These are phyloP conservation scores for Coregonus suidteri DNA, from an alignment of 2,797 vertebrate genomes.

Conservation along the genomic window DNA sequence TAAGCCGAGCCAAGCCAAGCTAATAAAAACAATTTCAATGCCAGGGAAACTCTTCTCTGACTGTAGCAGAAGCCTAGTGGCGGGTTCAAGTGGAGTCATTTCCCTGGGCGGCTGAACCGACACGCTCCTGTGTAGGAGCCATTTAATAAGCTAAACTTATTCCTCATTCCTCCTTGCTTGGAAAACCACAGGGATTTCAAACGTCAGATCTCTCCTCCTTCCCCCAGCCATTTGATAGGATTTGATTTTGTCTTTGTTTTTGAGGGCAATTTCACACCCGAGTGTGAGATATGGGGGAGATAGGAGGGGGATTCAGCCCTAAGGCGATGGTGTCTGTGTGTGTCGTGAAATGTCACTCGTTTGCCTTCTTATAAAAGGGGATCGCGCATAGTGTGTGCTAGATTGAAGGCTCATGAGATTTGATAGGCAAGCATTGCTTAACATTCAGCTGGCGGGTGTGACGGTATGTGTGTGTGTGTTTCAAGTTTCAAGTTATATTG, in stretches of 20 bases:
- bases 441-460: not conserved
- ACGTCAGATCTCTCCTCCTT: not conserved
- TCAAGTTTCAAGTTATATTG: not conserved
- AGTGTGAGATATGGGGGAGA: conserved; percentile 9
- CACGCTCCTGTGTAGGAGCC: not conserved
- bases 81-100: conserved; percentile 5
- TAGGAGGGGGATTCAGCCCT: not conserved
- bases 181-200: conserved; percentile 13
- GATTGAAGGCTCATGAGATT: not conserved
- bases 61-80: not conserved
- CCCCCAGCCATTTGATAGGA: not conserved
- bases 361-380: not conserved
- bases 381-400: not conserved
- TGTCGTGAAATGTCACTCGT: not conserved
- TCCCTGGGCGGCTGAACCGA: conserved; percentile 12
- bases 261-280: conserved; percentile 31
- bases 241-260: not conserved
- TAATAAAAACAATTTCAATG: not conserved
- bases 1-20: not conserved
- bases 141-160: conserved; percentile 19
- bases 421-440: too few relatives aligned
- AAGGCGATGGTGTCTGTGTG: not conserved
- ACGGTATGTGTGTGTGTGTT: conserved; percentile 9
- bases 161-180: conserved; percentile 8
- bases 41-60: not conserved